A percentile compares a stretch with the other conserved stretches of the same genome.
phyloP scores from a whole-genome alignment of 2,888 invertebrate species.

The Tricholauxania praeusta region DNA sequence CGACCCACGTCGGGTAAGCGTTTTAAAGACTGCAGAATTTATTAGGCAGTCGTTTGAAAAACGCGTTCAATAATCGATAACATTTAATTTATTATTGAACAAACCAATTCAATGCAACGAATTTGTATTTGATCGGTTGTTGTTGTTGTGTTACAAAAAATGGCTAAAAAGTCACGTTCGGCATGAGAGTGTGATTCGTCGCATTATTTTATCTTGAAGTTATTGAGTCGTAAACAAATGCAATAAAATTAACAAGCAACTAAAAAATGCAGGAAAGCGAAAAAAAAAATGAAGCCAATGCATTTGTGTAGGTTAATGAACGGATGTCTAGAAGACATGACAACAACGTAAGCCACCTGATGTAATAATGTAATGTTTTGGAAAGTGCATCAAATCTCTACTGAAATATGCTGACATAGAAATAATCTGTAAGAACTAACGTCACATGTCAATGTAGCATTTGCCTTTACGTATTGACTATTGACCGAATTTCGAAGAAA shows the following conservation, averaged over 20 bases:
- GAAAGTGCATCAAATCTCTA: too few relatives aligned
- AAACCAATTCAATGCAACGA: not conserved
- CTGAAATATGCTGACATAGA: too few relatives aligned
- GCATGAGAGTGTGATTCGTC: constrained; percentile 27
- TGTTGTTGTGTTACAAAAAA: constrained; percentile 13
- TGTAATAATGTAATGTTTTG: too few relatives aligned
- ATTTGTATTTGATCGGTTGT: not conserved
- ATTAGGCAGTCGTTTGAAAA: constrained; percentile 8
- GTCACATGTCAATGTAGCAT: too few relatives aligned
- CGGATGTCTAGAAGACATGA: too few relatives aligned
- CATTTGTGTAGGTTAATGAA: too few relatives aligned
- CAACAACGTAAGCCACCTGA: too few relatives aligned
- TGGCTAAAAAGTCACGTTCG: not conserved
- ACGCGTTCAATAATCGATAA: constrained; percentile 35
- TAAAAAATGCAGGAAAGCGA: too few relatives aligned
- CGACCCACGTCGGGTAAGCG: not conserved
- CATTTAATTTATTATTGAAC: constrained; percentile 29
- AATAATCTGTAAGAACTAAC: too few relatives aligned
- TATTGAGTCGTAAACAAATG: constrained; percentile 42
- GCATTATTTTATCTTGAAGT: constrained; percentile 38
- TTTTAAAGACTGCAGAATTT: constrained; percentile 26
- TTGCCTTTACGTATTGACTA: too few relatives aligned
- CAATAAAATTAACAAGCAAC: not conserved
- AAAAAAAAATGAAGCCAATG: too few relatives aligned
- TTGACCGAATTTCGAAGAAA: too few relatives aligned